phyloP scores from a whole-genome alignment of 1,140 invertebrate species.

The Cherax destructor region DNA sequence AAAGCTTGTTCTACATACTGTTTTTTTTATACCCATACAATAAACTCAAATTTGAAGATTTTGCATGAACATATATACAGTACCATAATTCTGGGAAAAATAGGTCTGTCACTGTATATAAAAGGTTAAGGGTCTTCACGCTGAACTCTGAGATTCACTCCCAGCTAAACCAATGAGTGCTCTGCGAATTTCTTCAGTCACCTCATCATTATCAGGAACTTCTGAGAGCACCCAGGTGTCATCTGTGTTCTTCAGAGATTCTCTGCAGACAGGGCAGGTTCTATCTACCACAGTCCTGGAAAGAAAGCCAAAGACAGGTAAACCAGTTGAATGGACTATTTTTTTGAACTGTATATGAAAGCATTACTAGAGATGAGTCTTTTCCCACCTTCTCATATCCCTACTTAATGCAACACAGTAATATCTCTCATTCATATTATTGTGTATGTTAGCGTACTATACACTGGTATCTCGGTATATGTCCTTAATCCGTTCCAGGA shows the following conservation, averaged over 20 bases:
- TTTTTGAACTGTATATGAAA: background rate
- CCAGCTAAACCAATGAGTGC: slow-evolving; percentile 76
- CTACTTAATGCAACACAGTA: too few relatives aligned
- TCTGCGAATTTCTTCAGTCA: slow-evolving; percentile 79
- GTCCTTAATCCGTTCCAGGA: too few relatives aligned
- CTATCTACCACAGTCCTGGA: slow-evolving; percentile 80
- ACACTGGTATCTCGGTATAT: too few relatives aligned
- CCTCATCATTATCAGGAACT: slow-evolving; percentile 80
- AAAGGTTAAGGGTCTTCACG: background rate
- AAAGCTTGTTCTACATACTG: background rate
- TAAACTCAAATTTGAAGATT: background rate
- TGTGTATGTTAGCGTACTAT: too few relatives aligned
- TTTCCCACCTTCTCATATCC: too few relatives aligned
- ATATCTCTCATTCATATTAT: too few relatives aligned
- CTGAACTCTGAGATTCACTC: slow-evolving; percentile 10
- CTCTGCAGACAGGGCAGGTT: slow-evolving; percentile 83
- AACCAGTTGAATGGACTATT: background rate
- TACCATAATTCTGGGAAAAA: background rate
- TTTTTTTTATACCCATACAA: background rate
- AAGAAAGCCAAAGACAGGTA: background rate
- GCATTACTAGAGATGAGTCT: background rate
- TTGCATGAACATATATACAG: background rate
- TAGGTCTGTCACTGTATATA: background rate
- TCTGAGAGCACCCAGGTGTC: slow-evolving; percentile 83
- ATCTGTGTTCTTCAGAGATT: slow-evolving; percentile 79